phyloP scores from a whole-genome alignment of 2,888 invertebrate genomes.

The Apocheima hispidaria region DNA sequence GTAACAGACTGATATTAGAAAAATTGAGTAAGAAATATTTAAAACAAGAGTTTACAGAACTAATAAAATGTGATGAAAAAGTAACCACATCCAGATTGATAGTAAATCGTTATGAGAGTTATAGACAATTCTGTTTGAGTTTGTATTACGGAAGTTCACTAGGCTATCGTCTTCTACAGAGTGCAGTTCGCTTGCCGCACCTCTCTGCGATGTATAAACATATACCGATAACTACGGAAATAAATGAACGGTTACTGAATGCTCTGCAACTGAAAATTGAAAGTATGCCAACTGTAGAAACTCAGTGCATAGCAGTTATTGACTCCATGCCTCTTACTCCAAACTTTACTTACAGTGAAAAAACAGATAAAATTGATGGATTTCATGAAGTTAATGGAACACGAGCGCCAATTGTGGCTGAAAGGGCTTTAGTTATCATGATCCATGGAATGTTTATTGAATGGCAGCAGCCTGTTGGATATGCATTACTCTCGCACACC shows the following conservation, averaged over 20 bases:
- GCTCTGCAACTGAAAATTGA: conserved; percentile 43
- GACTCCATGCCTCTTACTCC: conserved; percentile 43
- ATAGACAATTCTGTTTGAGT: conserved; percentile 40
- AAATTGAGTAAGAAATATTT: neutral
- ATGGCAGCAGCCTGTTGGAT: conserved; percentile 45
- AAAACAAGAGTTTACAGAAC: neutral
- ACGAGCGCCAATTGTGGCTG: conserved; percentile 41
- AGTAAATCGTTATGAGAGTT: conserved; percentile 4
- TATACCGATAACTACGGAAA: conserved; percentile 40
- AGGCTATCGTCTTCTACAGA: conserved; percentile 39
- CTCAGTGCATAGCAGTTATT: conserved; percentile 39
- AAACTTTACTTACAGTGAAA: conserved; percentile 43
- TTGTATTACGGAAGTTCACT: conserved; percentile 36
- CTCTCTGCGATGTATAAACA: conserved; percentile 27
- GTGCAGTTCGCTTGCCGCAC: conserved; percentile 34
- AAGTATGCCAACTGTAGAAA: conserved; percentile 43
- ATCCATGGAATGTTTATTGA: conserved; percentile 45
- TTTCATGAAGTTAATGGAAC: conserved; percentile 48
- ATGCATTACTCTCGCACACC: conserved; percentile 45
- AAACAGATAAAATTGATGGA: conserved; percentile 45
- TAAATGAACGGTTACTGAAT: conserved; percentile 38
- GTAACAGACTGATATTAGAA: neutral
- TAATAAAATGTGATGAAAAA: conserved; percentile 7
- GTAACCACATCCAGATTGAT: neutral
- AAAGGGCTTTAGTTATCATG: conserved; percentile 45